Conservation (phyloP, 2,888 invertebrate genomes). For the Drosophila acutilabella region DNA sequence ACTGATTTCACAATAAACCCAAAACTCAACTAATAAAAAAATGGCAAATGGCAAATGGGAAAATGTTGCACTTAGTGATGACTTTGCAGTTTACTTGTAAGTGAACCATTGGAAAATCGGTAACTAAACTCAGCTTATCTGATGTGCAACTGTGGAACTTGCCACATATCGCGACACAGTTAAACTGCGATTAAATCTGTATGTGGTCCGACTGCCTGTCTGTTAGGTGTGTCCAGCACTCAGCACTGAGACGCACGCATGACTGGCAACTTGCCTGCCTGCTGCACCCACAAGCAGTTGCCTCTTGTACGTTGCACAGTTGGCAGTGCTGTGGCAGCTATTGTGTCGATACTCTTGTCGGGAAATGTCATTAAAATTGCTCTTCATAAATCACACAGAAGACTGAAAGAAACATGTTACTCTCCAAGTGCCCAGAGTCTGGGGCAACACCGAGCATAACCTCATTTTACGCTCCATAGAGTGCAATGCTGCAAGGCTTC, state of each 20-base stretch:
- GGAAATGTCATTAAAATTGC: constrained; percentile 84
- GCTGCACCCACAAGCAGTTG: constrained; percentile 41
- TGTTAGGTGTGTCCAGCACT: constrained; percentile 55
- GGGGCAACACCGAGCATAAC: constrained; percentile 69
- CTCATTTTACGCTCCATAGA: constrained; percentile 84
- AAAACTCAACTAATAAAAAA: neutral
- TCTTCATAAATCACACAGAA: constrained; percentile 82
- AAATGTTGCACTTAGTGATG: constrained; percentile 25
- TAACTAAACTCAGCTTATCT: constrained; percentile 48
- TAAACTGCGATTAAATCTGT: constrained; percentile 61
- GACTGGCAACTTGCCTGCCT: constrained; percentile 56
- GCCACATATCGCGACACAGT: constrained; percentile 33
- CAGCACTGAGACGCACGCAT: constrained; percentile 52
- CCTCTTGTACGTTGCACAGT: constrained; percentile 11
- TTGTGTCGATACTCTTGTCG: constrained; percentile 74
- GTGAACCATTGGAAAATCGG: constrained; percentile 63
- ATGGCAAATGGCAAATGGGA: constrained; percentile 5
- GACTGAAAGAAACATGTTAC: constrained; percentile 72
- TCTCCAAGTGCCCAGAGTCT: constrained; percentile 19
- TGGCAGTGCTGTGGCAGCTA: constrained; percentile 41
- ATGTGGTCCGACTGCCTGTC: constrained; percentile 14
- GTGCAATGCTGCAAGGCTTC: constrained; percentile 39
- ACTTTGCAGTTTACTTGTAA: constrained; percentile 56
- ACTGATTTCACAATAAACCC: constrained; percentile 46
- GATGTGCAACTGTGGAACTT: constrained; percentile 9